Conservation (phyloP, 2,797 vertebrate species). For the Sylvilagus floridanus region DNA sequence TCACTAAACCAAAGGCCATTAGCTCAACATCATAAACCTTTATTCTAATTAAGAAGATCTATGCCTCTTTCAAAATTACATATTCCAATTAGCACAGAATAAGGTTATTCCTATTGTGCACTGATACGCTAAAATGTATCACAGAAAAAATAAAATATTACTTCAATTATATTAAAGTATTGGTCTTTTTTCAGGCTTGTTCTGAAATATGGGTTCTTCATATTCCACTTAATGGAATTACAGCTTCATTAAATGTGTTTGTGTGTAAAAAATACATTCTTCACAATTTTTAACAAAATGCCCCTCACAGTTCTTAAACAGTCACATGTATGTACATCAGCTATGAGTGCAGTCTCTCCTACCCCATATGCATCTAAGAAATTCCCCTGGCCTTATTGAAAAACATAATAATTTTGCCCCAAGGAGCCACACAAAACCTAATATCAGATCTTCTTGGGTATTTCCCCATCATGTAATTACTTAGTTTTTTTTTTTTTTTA, state of each 20-base stretch:
- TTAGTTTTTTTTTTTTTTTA: neutral
- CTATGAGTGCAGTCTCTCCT: neutral
- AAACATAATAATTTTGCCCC: slow-evolving; percentile 56
- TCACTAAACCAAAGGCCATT: slow-evolving; percentile 61
- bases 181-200: slow-evolving; percentile 42
- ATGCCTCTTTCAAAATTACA: slow-evolving; percentile 66
- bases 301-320: slow-evolving; percentile 18
- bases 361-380: slow-evolving; percentile 19
- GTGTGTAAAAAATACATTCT: slow-evolving; percentile 37
- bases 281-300: slow-evolving; percentile 63
- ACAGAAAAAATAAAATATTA: slow-evolving; percentile 65
- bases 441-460: slow-evolving; percentile 28
- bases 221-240: slow-evolving; percentile 61
- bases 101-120: slow-evolving; percentile 39
- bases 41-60: slow-evolving; percentile 75
- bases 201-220: slow-evolving; percentile 62
- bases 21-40: slow-evolving; percentile 54
- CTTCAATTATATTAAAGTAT: slow-evolving; percentile 62
- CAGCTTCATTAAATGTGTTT: slow-evolving; percentile 68
- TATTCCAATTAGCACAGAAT: slow-evolving; percentile 55
- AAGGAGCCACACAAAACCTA: neutral
- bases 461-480: slow-evolving; percentile 35
- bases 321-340: neutral
- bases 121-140: slow-evolving; percentile 10
- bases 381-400: slow-evolving; percentile 47